Evolutionary conservation across 2,797 vertebrate species (phyloP), one percentile per base, ranked within the genome.

Genomic region (Ambastaia sidthimunki): DNA sequence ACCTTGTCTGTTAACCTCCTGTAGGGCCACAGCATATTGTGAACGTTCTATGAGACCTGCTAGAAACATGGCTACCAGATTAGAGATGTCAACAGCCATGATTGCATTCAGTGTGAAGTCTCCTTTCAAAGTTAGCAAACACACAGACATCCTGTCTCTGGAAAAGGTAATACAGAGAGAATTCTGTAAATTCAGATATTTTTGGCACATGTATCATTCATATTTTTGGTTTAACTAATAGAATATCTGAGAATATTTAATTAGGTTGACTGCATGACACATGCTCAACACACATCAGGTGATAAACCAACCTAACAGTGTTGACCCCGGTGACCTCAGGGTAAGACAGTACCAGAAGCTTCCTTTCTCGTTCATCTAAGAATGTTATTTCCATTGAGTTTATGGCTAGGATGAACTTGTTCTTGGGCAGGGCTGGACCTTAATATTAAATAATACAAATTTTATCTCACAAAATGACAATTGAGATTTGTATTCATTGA

Each of bases 381-480:
- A 98, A 97, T 4, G 89, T 95, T 82, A 99, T 91, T 12, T 96
- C 97, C 59, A 92, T 95, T 94, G 96, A 98, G 89, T 97, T 98
- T 78, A 99, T 78, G 0, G 97, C 97, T 86, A 97, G 86, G 0
- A 98, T 95, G 80, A 99, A 95, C 78, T 94, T 92, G 72, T 89
- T 96, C 90, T 95, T 97, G 79, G 94, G 91, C 75, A 99, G 88
- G 13, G 91, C 84, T 76, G 97, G 95, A 34, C 98, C 98, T 98
- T 78, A 18, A 67, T 44, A n/a, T 72, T 31, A 78, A 82, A 50
- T 48, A 1, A 11, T 6, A 19, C 50, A 57, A 12, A 16, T 54
- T 18, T 23, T 21, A 69, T 57, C 15, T 68, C 1, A 57, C 28
- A 4, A 48, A n/a, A 47, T 16, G 44, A 21, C 12, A 23, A 76